phyloP scores from a whole-genome alignment of 2,113 vertebrate genomes.

The Gopherus flavomarginatus region DNA sequence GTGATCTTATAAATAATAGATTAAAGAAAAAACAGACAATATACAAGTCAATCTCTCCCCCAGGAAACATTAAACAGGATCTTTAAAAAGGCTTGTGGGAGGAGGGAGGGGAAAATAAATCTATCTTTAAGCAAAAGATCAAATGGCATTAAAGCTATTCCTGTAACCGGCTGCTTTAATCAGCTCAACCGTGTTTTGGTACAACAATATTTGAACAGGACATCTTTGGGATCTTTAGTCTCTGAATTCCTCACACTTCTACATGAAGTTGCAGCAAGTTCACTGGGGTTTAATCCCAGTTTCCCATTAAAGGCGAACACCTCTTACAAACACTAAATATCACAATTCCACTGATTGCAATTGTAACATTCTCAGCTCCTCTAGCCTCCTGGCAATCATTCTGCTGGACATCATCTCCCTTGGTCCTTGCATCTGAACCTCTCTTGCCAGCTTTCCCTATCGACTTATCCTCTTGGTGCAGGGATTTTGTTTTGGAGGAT shows the following conservation, averaged over 20 bases:
- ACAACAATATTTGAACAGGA: neutral
- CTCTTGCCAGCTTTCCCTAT: neutral
- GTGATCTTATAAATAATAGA: conserved; percentile 61
- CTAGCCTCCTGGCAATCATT: fast-evolving
- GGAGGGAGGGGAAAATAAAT: neutral
- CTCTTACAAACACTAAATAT: neutral
- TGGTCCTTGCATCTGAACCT: neutral
- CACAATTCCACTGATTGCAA: neutral
- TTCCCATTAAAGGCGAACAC: neutral
- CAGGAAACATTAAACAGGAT: conserved; percentile 20
- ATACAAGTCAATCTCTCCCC: conserved; percentile 28
- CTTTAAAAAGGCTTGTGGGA: neutral
- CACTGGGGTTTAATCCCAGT: fast-evolving
- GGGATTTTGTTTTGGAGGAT: neutral
- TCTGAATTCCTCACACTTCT: neutral
- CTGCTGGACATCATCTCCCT: fast-evolving
- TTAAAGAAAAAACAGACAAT: conserved; percentile 35
- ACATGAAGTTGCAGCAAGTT: neutral
- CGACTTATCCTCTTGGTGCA: neutral
- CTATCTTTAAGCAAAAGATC: conserved; percentile 36
- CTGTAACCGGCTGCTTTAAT: neutral
- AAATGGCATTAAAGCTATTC: conserved; percentile 16
- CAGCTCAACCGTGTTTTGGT: neutral
- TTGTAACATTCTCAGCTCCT: neutral
- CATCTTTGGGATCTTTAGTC: neutral